Base-by-base conservation (phyloP, 2,888 invertebrate genomes). In the Prosapia bicincta region DNA sequence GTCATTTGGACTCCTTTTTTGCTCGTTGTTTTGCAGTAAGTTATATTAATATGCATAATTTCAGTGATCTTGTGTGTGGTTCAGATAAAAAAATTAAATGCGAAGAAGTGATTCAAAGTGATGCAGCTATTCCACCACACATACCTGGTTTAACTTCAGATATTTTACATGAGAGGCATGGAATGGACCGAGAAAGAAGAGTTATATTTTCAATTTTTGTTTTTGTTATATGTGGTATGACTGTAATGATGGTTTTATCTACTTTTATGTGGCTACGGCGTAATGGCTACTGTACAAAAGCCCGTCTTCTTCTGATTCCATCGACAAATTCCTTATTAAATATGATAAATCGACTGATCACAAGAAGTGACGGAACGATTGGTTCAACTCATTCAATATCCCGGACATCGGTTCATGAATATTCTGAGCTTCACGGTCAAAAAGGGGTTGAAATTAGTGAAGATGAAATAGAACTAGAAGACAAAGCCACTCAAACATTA, bases 401-500 rank as follows among this genome's bases (percentile, higher is more conserved):
- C 24, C 89, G 90, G 78, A 89, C 90, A 0, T 85, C 88, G 72
- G 81, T 90, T 15, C 87, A 89, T 82, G 90, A 90, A 83, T 90
- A 90, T 83, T 88, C 89, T 0, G 90, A 90, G 80, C 85, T 90
- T 3, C 78, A 80, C n/a, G 77, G 75, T 24, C 78, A 75, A 3
- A 78, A 79, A 54, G 77, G 76, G 78, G 7, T 81, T 78, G 54
- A 80, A 74, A 72, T 80, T 15, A 15, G 81, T 79, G 87, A 80
- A 80, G 86, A 79, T 80, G 83, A 82, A 0, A 79, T 85, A 6
- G 82, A 78, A 82, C 85, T 86, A 32, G 90, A 88, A 80, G 89
- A 91, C 81, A 90, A 90, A 84, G 89, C 88, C 28, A 90, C 91
- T 0, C 91, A 91, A 83, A 93, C 93, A 0, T 85, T 93, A 71